Evolutionary conservation across 2,113 vertebrate species (phyloP), one percentile per base, ranked within the genome.

Genomic region (Chionomys nivalis): DNA sequence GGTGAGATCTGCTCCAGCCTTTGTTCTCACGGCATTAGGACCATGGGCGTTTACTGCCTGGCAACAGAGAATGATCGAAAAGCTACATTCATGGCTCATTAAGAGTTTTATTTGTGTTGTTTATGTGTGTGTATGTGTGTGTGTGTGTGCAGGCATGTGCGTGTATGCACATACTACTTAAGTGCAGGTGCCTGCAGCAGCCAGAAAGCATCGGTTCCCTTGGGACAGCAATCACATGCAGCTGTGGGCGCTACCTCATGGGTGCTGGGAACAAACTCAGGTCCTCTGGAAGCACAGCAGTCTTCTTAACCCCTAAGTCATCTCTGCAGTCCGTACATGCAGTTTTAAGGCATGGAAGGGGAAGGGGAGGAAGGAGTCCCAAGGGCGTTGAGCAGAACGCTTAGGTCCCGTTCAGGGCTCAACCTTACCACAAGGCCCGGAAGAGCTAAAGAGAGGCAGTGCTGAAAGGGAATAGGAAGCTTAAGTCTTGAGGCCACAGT

Each of bases 11-110:
- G 31, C 9, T 36, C 14, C 42, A 58, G 24, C 1, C 66, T 14
- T 49, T 23, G 0, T 3, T 26, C 39, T 21, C 1, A 7, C 0
- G 24, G 10, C 36, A 6, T 61, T 47, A 85, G 55, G 42, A 70
- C 65, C 72, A 63, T 26, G 65, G 16, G 28, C 9, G 26, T 55
- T 75, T 33, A 65, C 7, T 44, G 23, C 85, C 49, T 89, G 44
- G 42, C 7, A 75, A 68, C 9, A 58, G 19, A 91, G 14, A 14
- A 19, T 47, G 26, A 10, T 10, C 68, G 10, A 68, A 70, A 97
- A 81, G 36, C 55, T 7, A 78, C 8, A 77, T 9, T 19, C 61
- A 7, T 1, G 1, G 19, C 2, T 31, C 13, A 36, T 65, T 36
- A 19, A 19, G 17, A 78, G 24, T 44, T 44, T 42, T 31, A 65